These are phyloP conservation scores for Microtus oregoni DNA, from an alignment of 2,113 vertebrate species.

Conservation along the genomic window DNA sequence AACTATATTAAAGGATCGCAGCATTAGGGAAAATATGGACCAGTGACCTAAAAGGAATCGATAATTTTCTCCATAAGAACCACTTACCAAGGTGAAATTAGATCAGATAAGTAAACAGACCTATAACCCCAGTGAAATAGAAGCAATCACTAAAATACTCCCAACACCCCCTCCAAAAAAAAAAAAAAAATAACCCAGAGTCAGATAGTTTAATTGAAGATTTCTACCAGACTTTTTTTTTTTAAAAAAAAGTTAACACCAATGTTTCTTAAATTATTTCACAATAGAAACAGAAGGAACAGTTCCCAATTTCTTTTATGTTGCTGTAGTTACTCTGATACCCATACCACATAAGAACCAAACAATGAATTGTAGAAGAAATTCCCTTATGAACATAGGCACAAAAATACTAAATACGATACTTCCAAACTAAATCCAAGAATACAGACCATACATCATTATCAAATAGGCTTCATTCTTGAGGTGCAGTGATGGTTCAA, in stretches of 20 bases:
- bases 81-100: background rate
- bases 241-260: background rate
- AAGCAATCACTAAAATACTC: no score
- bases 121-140: background rate
- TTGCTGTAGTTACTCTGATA: background rate
- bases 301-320: background rate
- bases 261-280: background rate
- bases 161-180: no score
- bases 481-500: background rate
- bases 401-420: background rate
- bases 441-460: background rate
- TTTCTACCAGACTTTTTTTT: background rate
- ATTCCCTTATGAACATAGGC: background rate
- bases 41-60: background rate
- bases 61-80: background rate
- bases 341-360: background rate
- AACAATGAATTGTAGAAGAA: background rate
- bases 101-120: background rate
- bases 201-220: background rate
- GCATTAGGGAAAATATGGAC: background rate
- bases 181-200: background rate
- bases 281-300: background rate
- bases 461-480: background rate
- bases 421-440: background rate
- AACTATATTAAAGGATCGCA: background rate